A percentile compares a stretch with the other conserved stretches of the same genome.
Evolutionary conservation across 2,113 vertebrate genomes (phyloP).

Genomic region (Tinamus guttatus): DNA sequence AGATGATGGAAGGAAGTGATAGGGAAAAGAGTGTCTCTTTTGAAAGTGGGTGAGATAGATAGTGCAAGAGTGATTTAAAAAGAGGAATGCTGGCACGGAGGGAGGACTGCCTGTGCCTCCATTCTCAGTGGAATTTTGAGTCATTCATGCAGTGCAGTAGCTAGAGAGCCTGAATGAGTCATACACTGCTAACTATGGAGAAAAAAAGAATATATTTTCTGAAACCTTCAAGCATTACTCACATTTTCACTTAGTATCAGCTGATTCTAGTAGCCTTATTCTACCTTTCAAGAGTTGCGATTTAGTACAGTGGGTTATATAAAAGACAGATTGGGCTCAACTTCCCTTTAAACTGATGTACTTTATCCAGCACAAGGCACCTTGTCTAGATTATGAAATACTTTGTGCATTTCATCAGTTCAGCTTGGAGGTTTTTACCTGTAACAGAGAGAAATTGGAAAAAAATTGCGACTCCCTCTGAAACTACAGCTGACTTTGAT

Average conservation of each 20-base stretch:
- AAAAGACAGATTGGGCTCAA: conserved; percentile 47
- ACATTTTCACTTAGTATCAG: conserved; percentile 68
- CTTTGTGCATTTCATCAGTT: conserved; percentile 52
- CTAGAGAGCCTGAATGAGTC: conserved; percentile 78
- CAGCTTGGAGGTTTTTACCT: conserved; percentile 31
- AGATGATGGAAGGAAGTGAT: neutral
- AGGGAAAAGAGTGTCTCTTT: conserved; percentile 3
- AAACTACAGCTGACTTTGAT: neutral
- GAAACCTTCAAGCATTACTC: conserved; percentile 76
- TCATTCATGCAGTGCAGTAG: conserved; percentile 74
- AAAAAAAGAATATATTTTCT: conserved; percentile 67
- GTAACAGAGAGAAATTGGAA: conserved; percentile 8
- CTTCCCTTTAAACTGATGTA: conserved; percentile 33
- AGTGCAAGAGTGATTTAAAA: conserved; percentile 63
- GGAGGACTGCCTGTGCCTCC: conserved; percentile 68
- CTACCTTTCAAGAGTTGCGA: conserved; percentile 54
- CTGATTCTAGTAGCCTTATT: conserved; percentile 73
- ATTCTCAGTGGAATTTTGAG: conserved; percentile 74
- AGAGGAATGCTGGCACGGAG: conserved; percentile 63
- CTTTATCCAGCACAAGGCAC: conserved; percentile 37
- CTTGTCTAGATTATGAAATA: conserved; percentile 52
- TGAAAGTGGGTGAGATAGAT: conserved; percentile 51
- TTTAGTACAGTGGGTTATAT: conserved; percentile 60
- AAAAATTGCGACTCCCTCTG: neutral
- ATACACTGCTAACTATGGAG: conserved; percentile 73